phyloP scores from a whole-genome alignment of 2,888 invertebrate species.

The Cheilosia pagana region DNA sequence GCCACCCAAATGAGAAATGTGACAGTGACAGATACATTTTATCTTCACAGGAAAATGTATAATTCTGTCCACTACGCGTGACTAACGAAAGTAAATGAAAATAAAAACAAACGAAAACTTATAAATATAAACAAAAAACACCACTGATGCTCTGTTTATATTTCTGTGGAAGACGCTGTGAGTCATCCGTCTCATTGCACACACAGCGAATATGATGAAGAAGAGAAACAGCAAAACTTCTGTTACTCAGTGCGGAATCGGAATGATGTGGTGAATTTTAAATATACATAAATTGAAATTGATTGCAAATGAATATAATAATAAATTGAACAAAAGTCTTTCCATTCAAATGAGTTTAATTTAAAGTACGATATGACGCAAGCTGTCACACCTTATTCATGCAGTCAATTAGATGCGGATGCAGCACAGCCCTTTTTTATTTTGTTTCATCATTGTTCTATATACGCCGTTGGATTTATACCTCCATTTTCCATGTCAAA shows the following conservation, averaged over 20 bases:
- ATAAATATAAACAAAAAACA: conserved; percentile 50
- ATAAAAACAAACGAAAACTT: conserved; percentile 32
- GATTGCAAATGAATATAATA: conserved; percentile 53
- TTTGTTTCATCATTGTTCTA: conserved; percentile 3
- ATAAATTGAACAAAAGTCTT: conserved; percentile 19
- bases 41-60: conserved; percentile 58
- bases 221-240: conserved; percentile 15
- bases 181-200: conserved; percentile 29
- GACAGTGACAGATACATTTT: conserved; percentile 51
- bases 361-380: conserved; percentile 30
- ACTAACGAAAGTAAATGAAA: conserved; percentile 62
- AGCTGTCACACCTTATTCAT: conserved; percentile 22
- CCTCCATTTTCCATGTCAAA: too few relatives aligned
- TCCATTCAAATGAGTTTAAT: conserved; percentile 32
- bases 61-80: conserved; percentile 43
- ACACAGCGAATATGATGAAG: not conserved
- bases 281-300: conserved; percentile 62
- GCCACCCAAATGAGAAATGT: conserved; percentile 30
- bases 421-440: conserved; percentile 33
- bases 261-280: conserved; percentile 58
- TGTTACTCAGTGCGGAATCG: not conserved
- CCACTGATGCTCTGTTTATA: conserved; percentile 59
- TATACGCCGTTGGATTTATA: not conserved
- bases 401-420: conserved; percentile 49
- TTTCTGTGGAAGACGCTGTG: conserved; percentile 50